Percentiles rank a stretch among this genome's conserved stretches.
Conservation (phyloP, 2,113 vertebrate species). For the Entomyzon cyanotis region DNA sequence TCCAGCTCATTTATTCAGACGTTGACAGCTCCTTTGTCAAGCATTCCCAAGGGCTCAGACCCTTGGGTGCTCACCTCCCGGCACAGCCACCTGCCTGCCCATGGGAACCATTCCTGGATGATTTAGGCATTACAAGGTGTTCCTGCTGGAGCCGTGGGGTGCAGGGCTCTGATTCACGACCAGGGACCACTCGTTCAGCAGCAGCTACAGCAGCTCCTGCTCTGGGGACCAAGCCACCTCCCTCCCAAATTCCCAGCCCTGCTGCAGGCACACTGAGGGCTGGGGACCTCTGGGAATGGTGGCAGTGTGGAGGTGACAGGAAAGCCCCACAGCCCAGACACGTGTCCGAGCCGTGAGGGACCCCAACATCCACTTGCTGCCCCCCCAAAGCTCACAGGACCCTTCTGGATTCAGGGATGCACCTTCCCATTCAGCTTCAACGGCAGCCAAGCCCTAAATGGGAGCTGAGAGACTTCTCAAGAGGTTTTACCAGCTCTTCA, state of each 20-base stretch:
- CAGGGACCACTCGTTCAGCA: background rate
- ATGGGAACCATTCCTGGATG: background rate
- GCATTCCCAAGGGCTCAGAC: background rate
- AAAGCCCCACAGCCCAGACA: background rate
- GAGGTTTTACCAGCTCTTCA: background rate
- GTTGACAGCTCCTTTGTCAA: background rate
- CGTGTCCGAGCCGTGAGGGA: rapidly evolving
- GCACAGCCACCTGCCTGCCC: background rate
- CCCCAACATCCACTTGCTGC: background rate
- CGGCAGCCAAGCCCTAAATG: background rate
- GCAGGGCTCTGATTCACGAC: background rate
- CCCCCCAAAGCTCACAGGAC: background rate
- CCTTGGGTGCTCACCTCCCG: background rate
- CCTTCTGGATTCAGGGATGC: background rate
- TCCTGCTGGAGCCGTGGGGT: rapidly evolving
- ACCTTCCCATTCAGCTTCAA: background rate
- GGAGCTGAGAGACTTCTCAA: background rate
- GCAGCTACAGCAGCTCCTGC: background rate
- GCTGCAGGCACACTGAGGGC: background rate
- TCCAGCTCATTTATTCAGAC: background rate
- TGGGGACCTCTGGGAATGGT: background rate
- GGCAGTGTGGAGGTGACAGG: background rate
- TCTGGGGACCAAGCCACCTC: background rate
- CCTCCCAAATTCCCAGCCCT: background rate
- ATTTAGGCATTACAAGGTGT: background rate